Evolutionary conservation across 2,113 vertebrate species (phyloP).

Genomic region (Eubucco bourcierii): DNA sequence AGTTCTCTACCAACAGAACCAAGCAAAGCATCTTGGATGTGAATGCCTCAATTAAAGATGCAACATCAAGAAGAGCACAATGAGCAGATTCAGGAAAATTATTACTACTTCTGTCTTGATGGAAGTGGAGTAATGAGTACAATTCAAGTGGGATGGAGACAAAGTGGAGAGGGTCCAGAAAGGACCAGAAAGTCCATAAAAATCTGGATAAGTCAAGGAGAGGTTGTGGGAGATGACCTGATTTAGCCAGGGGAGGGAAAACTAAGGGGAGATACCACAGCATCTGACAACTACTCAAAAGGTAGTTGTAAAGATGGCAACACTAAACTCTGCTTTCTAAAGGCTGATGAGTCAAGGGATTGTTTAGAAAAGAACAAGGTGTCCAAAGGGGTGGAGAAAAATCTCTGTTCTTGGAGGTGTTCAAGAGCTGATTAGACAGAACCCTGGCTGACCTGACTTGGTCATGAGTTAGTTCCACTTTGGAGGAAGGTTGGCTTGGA

Average conservation of each 20-base stretch:
- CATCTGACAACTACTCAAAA: not conserved
- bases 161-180: not conserved
- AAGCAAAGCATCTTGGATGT: not conserved
- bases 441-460: not conserved
- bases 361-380: not conserved
- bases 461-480: not conserved
- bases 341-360: not conserved
- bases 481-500: not conserved
- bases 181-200: not conserved
- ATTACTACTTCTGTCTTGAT: not conserved
- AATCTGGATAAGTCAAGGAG: not conserved
- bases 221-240: not conserved
- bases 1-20: not conserved
- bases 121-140: not conserved
- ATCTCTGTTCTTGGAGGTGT: not conserved
- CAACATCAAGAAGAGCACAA: not conserved
- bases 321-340: not conserved
- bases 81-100: not conserved
- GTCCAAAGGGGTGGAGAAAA: not conserved
- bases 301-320: not conserved
- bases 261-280: not conserved
- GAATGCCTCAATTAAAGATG: not conserved
- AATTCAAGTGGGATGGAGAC: not conserved
- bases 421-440: not conserved
- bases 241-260: not conserved